Conservation (phyloP, 2,113 vertebrate species). For the Polyodon spathula region DNA sequence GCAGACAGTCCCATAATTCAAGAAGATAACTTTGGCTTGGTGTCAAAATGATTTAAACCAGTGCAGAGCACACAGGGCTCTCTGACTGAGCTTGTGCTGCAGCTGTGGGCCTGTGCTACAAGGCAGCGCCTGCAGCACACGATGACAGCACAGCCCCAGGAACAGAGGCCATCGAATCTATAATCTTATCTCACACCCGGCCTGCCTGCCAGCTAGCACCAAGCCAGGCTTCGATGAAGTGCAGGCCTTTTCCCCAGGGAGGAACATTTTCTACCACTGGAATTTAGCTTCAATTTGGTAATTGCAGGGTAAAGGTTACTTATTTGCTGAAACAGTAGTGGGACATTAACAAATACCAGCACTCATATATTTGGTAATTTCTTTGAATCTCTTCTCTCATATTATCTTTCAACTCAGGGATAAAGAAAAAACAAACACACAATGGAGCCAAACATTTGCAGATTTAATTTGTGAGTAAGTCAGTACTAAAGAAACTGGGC, state of each 20-base stretch:
- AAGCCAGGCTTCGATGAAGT: conserved; percentile 26
- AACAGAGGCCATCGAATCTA: conserved; percentile 13
- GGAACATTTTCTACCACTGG: conserved; percentile 28
- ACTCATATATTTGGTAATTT: too few relatives aligned
- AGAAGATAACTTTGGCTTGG: conserved; percentile 36
- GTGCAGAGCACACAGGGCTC: not conserved
- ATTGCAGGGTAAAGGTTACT: conserved; percentile 30
- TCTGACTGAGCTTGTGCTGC: not conserved
- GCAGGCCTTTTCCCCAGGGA: conserved; percentile 30
- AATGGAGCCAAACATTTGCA: too few relatives aligned
- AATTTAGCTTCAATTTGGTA: conserved; percentile 28
- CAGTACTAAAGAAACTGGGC: too few relatives aligned
- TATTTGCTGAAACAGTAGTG: conserved; percentile 6
- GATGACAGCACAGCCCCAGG: conserved; percentile 23
- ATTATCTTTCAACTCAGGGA: too few relatives aligned
- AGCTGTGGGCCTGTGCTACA: not conserved
- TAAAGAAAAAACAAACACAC: too few relatives aligned
- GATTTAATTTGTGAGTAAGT: too few relatives aligned
- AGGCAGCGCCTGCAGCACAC: not conserved
- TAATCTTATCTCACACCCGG: conserved; percentile 24
- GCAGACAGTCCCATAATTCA: conserved; percentile 45
- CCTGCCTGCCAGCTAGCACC: conserved; percentile 12
- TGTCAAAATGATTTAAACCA: conserved; percentile 41
- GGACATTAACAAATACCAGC: not conserved
- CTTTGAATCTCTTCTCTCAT: too few relatives aligned